These are phyloP conservation scores for Choreutis nemorana DNA, from an alignment of 2,888 invertebrate genomes.

Conservation along the genomic window DNA sequence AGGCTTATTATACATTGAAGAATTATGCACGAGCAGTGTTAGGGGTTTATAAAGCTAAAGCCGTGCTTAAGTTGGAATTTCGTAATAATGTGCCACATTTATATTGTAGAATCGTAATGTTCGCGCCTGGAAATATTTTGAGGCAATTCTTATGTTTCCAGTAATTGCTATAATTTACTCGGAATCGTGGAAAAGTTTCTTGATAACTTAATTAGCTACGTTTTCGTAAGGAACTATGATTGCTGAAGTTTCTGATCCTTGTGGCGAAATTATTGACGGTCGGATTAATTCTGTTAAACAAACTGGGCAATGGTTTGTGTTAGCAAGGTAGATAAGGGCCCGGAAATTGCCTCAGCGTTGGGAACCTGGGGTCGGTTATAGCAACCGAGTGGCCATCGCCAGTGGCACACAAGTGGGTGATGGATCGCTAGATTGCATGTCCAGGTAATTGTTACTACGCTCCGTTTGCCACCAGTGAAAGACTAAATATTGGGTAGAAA, in stretches of 20 bases:
- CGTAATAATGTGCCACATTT: slow-evolving; percentile 26
- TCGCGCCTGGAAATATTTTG: no score
- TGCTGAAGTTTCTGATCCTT: no score
- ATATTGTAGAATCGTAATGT: slow-evolving; percentile 18
- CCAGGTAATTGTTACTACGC: slow-evolving; percentile 59
- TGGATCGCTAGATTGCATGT: slow-evolving; percentile 59
- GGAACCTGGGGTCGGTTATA: slow-evolving; percentile 17
- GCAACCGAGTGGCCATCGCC: slow-evolving; percentile 44
- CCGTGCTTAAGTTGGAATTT: slow-evolving; percentile 27
- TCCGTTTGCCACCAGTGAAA: slow-evolving; percentile 34
- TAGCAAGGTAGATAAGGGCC: slow-evolving; percentile 47
- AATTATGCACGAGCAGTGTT: slow-evolving; percentile 38
- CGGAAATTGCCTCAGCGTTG: slow-evolving; percentile 59
- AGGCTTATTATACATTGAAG: slow-evolving; percentile 31
- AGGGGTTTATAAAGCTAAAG: slow-evolving; percentile 12
- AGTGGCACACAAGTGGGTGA: slow-evolving; percentile 52
- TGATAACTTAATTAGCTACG: no score
- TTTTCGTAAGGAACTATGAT: no score
- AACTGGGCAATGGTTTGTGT: slow-evolving; percentile 45
- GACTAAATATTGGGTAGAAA: no score
- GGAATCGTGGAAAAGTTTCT: no score
- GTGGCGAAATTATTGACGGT: no score
- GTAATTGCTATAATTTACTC: no score
- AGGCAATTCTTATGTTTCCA: no score
- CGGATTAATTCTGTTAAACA: slow-evolving; percentile 62